Percentiles rank a stretch among this genome's conserved stretches.
Evolutionary conservation across 2,888 invertebrate species (phyloP).

Genomic region (Drosophila nigricruria): DNA sequence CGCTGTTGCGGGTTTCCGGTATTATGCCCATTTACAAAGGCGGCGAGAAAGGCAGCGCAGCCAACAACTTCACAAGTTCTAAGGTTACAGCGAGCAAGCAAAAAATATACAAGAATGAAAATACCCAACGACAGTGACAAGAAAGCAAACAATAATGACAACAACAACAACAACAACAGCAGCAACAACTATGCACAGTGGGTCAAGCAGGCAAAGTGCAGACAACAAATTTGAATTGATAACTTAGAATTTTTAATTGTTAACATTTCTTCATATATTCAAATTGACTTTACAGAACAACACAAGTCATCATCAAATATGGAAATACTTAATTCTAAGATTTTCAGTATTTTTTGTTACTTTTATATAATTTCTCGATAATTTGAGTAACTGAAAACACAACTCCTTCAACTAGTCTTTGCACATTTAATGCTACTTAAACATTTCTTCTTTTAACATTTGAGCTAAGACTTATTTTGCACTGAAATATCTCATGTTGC

Average conservation of each 20-base stretch:
- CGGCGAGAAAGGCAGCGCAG: constrained; percentile 64
- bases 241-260: neutral
- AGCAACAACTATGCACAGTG: constrained; percentile 31
- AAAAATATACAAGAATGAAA: constrained; percentile 36
- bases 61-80: constrained; percentile 69
- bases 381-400: too few relatives aligned
- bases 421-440: too few relatives aligned
- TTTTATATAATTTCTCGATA: too few relatives aligned
- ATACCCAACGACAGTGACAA: constrained; percentile 53
- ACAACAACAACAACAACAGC: constrained; percentile 16
- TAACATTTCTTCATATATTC: too few relatives aligned
- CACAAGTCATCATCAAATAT: too few relatives aligned
- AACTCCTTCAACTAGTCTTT: too few relatives aligned
- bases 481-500: too few relatives aligned
- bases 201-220: neutral
- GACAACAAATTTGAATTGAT: neutral
- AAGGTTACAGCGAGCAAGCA: constrained; percentile 71
- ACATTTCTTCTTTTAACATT: too few relatives aligned
- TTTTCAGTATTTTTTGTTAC: too few relatives aligned
- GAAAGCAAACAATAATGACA: constrained; percentile 24
- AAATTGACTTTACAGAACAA: too few relatives aligned
- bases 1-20: constrained; percentile 78
- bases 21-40: constrained; percentile 79
- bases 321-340: too few relatives aligned
- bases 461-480: too few relatives aligned